Evolutionary conservation across 2,113 vertebrate species (phyloP).

Genomic region (Campylorhamphus procurvoides): DNA sequence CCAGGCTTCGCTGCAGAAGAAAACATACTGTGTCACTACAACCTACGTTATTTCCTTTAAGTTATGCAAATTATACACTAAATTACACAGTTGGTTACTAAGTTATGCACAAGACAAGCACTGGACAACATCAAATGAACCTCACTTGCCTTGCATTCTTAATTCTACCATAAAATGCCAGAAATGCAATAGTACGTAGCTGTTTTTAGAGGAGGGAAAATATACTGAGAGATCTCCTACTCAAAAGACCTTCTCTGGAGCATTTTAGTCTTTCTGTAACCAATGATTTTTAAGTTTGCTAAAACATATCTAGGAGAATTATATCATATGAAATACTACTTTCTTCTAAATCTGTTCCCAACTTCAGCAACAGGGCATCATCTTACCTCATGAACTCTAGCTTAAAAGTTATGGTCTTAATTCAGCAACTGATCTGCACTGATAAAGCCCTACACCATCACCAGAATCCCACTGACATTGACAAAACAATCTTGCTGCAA

Average conservation of each 20-base stretch:
- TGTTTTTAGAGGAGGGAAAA: neutral
- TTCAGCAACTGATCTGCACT: neutral
- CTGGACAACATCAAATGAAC: neutral
- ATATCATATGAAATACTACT: neutral
- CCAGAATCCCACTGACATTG: neutral
- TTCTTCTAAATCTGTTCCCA: neutral
- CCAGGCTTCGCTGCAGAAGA: neutral
- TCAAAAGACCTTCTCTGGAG: neutral
- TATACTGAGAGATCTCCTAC: rapidly evolving
- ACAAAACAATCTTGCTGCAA: neutral
- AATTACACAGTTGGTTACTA: neutral
- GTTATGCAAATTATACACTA: neutral
- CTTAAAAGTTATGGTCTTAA: neutral
- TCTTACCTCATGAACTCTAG: neutral
- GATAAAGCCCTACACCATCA: neutral
- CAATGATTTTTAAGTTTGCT: neutral
- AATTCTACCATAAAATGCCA: neutral
- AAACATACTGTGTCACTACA: neutral
- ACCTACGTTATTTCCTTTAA: neutral
- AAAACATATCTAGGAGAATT: neutral
- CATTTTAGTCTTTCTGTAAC: neutral
- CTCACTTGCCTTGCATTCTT: neutral
- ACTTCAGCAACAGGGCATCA: neutral
- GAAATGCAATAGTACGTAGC: neutral
- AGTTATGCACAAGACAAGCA: neutral